Evolutionary conservation across 2,888 invertebrate species (phyloP).

Genomic region (Malachius bipustulatus): DNA sequence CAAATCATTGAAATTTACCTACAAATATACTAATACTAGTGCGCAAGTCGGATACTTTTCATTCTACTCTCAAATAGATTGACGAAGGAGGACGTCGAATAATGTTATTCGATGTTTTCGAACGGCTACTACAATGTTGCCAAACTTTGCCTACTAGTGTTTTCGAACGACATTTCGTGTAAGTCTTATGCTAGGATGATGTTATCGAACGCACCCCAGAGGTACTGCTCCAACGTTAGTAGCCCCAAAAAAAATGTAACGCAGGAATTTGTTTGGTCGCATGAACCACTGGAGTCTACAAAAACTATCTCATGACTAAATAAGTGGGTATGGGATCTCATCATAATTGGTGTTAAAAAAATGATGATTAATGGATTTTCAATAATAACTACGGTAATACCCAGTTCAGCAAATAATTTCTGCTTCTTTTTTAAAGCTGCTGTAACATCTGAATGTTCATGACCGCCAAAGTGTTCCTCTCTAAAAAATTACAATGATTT

Average conservation of each 20-base stretch:
- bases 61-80: too few species aligned
- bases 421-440: constrained; percentile 5
- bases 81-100: too few species aligned
- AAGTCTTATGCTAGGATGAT: too few species aligned
- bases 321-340: constrained; percentile 8
- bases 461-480: constrained; percentile 3
- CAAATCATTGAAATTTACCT: too few species aligned
- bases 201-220: constrained; percentile 12
- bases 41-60: too few species aligned
- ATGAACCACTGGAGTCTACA: constrained; percentile 15
- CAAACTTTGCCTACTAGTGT: too few species aligned
- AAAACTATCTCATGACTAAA: constrained; percentile 12
- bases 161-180: too few species aligned
- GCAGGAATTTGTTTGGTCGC: constrained; percentile 10
- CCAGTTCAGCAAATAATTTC: background rate
- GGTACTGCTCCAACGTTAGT: constrained; percentile 13
- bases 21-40: too few species aligned
- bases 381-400: constrained; percentile 8
- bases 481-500: too few species aligned
- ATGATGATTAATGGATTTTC: constrained; percentile 13
- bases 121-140: too few species aligned
- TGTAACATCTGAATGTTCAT: constrained; percentile 4
- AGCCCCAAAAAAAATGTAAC: constrained; percentile 10
- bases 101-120: too few species aligned
- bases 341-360: constrained; percentile 13